A percentile compares a stretch with the other conserved stretches of the same genome.
Conservation (phyloP, 2,113 vertebrate genomes). For the Crotophaga sulcirostris region DNA sequence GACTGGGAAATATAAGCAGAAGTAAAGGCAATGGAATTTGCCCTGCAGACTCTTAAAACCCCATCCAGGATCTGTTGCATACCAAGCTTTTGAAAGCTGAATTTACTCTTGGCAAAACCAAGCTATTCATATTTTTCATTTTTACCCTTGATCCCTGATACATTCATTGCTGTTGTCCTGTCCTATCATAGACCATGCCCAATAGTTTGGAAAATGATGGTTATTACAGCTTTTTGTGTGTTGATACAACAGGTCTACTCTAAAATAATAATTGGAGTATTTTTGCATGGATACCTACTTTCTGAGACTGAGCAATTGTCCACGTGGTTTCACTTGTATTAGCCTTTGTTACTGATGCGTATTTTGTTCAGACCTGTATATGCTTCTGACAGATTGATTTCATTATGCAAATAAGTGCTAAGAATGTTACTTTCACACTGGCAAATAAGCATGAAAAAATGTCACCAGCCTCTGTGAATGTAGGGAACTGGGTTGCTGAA, state of each 20-base stretch:
- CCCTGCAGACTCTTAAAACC: not conserved
- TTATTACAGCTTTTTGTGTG: not conserved
- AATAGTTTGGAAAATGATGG: not conserved
- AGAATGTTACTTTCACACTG: not conserved
- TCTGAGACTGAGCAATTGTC: not conserved
- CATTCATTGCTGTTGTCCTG: not conserved
- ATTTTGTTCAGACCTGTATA: not conserved
- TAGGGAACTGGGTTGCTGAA: not conserved
- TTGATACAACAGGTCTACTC: not conserved
- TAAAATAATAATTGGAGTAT: not conserved
- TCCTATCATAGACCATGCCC: not conserved
- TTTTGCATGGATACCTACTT: not conserved
- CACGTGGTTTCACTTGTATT: not conserved
- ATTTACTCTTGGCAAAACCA: not conserved
- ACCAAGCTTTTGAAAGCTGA: not conserved
- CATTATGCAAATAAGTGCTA: not conserved
- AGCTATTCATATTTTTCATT: not conserved
- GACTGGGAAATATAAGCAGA: not conserved
- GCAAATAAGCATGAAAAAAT: not conserved
- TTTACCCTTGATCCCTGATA: not conserved
- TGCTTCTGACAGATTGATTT: conserved; percentile 23
- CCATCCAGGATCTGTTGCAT: not conserved
- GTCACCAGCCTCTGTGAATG: not conserved
- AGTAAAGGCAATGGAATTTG: not conserved
- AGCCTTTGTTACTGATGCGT: not conserved